phyloP scores from a whole-genome alignment of 2,797 vertebrate genomes.

The Platalea minor region DNA sequence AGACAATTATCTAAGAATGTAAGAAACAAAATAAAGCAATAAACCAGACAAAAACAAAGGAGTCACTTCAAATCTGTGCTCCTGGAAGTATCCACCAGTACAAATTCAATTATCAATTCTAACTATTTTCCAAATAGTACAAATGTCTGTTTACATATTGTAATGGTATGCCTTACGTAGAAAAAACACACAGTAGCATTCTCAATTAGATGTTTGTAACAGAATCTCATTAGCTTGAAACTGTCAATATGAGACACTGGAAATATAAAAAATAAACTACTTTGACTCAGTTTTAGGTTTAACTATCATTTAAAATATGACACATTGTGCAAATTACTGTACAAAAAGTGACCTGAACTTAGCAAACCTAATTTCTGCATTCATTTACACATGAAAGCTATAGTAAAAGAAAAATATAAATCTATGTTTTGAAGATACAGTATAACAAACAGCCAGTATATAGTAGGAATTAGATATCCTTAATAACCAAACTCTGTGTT shows the following conservation, averaged over 20 bases:
- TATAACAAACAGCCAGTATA: neutral
- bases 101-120: neutral
- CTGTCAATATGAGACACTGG: neutral
- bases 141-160: neutral
- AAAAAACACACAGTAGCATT: neutral
- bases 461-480: neutral
- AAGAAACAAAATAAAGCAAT: neutral
- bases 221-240: neutral
- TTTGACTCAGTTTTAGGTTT: neutral
- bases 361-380: neutral
- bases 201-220: neutral
- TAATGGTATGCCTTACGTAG: neutral
- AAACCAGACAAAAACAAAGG: neutral
- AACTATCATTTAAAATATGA: neutral
- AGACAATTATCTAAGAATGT: neutral
- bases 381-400: neutral
- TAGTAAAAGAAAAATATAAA: neutral
- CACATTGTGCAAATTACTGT: neutral
- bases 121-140: neutral
- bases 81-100: neutral
- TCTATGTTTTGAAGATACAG: neutral
- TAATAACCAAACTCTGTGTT: neutral
- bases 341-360: neutral
- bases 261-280: neutral
- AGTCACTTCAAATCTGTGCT: neutral